A percentile compares a stretch with the other conserved stretches of the same genome.
Evolutionary conservation across 2,113 vertebrate genomes (phyloP).

Genomic region (Saccopteryx leptura): DNA sequence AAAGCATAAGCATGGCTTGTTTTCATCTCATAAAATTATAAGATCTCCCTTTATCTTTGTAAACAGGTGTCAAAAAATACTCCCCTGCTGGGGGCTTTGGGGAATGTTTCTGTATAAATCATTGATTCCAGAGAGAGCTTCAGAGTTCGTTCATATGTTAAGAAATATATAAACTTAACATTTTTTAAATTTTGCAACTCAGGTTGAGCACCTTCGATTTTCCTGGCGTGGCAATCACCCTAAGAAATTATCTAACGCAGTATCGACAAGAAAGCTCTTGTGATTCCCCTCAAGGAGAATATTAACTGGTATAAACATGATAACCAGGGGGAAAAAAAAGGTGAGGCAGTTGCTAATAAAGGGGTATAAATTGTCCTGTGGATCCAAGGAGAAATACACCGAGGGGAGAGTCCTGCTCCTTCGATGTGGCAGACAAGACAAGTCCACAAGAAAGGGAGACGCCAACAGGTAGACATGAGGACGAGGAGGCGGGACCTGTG

Average conservation of each 20-base stretch:
- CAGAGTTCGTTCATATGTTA: not conserved
- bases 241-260: not conserved
- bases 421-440: not conserved
- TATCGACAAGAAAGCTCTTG: not conserved
- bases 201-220: not conserved
- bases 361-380: not conserved
- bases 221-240: not conserved
- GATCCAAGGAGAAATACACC: not conserved
- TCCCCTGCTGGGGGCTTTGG: not conserved
- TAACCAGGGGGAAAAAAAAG: not conserved
- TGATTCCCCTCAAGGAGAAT: not conserved
- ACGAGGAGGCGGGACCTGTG: not conserved
- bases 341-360: not conserved
- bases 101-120: not conserved
- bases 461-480: not conserved
- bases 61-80: constrained; percentile 17
- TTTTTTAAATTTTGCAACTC: not conserved
- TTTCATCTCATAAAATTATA: constrained; percentile 58
- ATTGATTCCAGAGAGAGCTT: not conserved
- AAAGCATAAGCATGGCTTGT: constrained; percentile 41
- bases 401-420: not conserved
- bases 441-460: not conserved
- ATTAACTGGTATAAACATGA: not conserved
- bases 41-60: constrained; percentile 2
- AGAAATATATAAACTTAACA: not conserved